phyloP scores from a whole-genome alignment of 2,113 vertebrate species.

The Perca schrenkii region DNA sequence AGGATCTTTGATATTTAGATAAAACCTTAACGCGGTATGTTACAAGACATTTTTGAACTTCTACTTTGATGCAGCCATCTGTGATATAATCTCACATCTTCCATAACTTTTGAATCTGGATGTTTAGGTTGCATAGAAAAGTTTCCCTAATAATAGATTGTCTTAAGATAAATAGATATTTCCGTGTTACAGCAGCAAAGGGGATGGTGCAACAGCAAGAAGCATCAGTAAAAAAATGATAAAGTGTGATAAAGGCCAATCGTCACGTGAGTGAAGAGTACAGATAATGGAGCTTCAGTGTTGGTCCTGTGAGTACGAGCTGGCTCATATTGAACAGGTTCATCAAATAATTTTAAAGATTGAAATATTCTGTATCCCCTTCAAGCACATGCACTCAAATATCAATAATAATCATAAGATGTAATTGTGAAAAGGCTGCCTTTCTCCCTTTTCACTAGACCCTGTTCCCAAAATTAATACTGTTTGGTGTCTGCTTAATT shows the following conservation, averaged over 20 bases:
- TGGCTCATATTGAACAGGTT: background rate
- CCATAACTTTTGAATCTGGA: slow-evolving; percentile 2
- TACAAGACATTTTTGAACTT: background rate
- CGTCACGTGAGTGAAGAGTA: slow-evolving; percentile 22
- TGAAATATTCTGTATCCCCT: background rate
- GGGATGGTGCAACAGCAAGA: too few relatives aligned
- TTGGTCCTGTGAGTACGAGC: background rate
- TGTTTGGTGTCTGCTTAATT: too few relatives aligned
- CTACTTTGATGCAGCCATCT: background rate
- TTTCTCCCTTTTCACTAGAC: too few relatives aligned
- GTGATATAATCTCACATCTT: background rate
- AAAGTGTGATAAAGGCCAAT: slow-evolving; percentile 8
- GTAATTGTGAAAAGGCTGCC: background rate
- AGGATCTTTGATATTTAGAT: background rate
- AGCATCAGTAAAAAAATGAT: too few relatives aligned
- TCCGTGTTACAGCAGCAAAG: too few relatives aligned
- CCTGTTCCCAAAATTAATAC: too few relatives aligned
- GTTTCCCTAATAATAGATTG: background rate
- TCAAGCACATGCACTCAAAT: background rate
- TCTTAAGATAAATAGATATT: background rate
- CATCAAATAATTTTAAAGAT: background rate
- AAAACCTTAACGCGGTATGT: background rate
- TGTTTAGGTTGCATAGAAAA: background rate
- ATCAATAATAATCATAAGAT: background rate
- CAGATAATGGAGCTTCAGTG: slow-evolving; percentile 15